Base-by-base conservation (phyloP, 2,797 vertebrate species). In the Xiphorhynchus erythropygius region DNA sequence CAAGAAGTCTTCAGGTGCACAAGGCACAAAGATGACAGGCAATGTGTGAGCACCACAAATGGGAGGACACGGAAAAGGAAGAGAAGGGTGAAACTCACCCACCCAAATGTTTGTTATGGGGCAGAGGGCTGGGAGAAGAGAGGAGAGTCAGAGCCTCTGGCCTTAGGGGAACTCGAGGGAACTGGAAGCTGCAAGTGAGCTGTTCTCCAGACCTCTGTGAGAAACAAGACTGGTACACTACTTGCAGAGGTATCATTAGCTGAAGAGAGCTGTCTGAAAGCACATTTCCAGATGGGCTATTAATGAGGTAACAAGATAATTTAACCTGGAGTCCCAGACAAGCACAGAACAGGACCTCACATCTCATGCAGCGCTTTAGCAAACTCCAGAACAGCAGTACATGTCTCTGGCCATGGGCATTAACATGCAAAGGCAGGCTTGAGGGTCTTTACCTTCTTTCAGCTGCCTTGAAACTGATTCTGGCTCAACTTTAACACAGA, bases 251-350 rank as follows among this genome's bases (percentile, higher is more conserved):
- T n/a, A 77, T 27, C 37, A 55, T 69, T 14, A 55, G 65, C 44
- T 71, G 50, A 84, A 88, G 53, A 50, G 7, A 81, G 69, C 79
- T 94, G 79, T 79, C 47, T 91, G 87, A 47, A 79, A 92, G 64
- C 46, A 88, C 65, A 69, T 88, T 86, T 75, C 82, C 85, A 94
- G 87, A 86, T 67, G 69, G 82, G 63, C 59, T 78, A 27, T 86
- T 94, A 78, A 91, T 18, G 64, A 90, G n/a, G 37, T 94, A 94
- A 94, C 42, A 69, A 69, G 87, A 60, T 57, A 87, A 95, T 60
- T 91, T 67, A 86, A 94, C 46, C 35, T 47, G 70, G 77, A 96
- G 57, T 25, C 82, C 80, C 35, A 52, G 39, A 86, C 5, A 55
- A 84, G 83, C 37, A 24, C 52, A 70, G 65, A 56, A 52, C 39